Evolutionary conservation across 1,140 invertebrate genomes (phyloP).

Genomic region (Choristoneura fumiferana): DNA sequence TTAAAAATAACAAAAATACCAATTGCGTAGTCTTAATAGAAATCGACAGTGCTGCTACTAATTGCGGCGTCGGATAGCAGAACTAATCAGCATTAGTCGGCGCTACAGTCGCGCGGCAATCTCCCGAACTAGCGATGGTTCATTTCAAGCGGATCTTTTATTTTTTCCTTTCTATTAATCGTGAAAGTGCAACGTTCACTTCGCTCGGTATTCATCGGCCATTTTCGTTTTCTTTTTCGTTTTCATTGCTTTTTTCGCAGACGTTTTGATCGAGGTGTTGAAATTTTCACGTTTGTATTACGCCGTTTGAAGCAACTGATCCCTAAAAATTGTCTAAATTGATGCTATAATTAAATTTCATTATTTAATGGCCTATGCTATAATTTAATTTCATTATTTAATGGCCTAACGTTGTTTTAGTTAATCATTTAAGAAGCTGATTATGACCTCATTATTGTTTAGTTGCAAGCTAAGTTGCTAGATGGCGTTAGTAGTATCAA

Average conservation of each 20-base stretch:
- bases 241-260: slow-evolving; percentile 72
- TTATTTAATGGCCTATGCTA: neutral
- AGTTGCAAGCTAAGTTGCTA: slow-evolving; percentile 44
- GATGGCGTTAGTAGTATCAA: slow-evolving; percentile 54
- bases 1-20: neutral
- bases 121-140: slow-evolving; percentile 54
- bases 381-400: neutral
- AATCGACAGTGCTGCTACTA: slow-evolving; percentile 47
- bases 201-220: slow-evolving; percentile 70
- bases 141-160: slow-evolving; percentile 65
- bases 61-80: slow-evolving; percentile 60
- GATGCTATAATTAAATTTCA: neutral
- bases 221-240: slow-evolving; percentile 74
- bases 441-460: slow-evolving; percentile 31
- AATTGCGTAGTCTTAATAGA: slow-evolving; percentile 23
- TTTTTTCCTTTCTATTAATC: slow-evolving; percentile 71
- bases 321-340: neutral
- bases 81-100: slow-evolving; percentile 44
- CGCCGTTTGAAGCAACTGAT: neutral
- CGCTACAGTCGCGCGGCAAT: slow-evolving; percentile 44
- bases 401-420: slow-evolving; percentile 23
- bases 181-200: slow-evolving; percentile 77
- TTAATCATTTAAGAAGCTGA: slow-evolving; percentile 17
- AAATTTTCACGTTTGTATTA: slow-evolving; percentile 20
- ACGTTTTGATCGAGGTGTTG: slow-evolving; percentile 68